Percentiles rank a stretch among this genome's conserved stretches.
phyloP scores from a whole-genome alignment of 2,888 invertebrate genomes.

The Parthenolecanium corni region DNA sequence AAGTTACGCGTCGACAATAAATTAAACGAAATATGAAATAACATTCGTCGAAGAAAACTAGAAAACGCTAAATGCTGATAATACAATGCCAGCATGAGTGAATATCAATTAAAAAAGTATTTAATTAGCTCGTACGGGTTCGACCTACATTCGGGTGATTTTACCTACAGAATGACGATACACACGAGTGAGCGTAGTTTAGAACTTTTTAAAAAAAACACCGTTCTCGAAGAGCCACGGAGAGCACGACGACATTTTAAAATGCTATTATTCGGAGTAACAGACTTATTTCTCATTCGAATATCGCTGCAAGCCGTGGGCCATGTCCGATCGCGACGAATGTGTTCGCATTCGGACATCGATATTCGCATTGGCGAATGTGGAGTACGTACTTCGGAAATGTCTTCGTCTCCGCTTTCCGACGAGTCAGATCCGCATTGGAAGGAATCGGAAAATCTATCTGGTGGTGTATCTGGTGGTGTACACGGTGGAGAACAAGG shows the following conservation, averaged over 20 bases:
- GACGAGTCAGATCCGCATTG: conserved; percentile 67
- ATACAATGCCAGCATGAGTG: no score
- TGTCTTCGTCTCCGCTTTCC: conserved; percentile 91
- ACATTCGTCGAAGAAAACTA: no score
- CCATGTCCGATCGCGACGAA: conserved; percentile 10
- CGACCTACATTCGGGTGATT: conserved; percentile 25
- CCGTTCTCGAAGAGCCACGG: not conserved
- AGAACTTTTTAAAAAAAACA: not conserved
- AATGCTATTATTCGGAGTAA: not conserved
- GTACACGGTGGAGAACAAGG: conserved; percentile 28
- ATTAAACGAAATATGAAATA: no score
- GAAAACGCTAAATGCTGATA: no score
- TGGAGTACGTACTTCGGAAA: conserved; percentile 71
- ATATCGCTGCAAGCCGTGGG: conserved; percentile 22
- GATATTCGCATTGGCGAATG: not conserved
- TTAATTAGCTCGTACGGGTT: conserved; percentile 23
- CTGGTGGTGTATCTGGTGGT: conserved; percentile 27
- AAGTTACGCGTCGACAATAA: no score
- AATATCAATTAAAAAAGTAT: not conserved
- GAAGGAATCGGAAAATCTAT: conserved; percentile 25
- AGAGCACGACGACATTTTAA: conserved; percentile 5
- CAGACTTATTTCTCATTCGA: no score
- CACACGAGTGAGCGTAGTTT: not conserved
- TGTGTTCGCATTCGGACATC: not conserved
- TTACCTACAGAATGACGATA: not conserved